Evolutionary conservation across 2,797 vertebrate species (phyloP).

Genomic region (Lophotriccus pileatus): DNA sequence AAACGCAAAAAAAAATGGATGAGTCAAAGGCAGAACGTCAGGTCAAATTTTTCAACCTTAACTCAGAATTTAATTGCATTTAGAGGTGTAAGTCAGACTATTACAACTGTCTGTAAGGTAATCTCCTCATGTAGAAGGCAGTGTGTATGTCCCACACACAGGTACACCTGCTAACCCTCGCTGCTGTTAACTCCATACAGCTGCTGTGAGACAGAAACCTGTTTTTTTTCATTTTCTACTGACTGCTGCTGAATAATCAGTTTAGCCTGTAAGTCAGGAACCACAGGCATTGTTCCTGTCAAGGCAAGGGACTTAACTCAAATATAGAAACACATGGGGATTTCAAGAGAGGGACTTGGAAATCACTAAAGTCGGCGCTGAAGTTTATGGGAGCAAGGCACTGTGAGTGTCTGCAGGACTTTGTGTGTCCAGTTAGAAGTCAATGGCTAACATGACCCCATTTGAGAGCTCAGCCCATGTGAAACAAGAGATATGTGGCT

Average conservation of each 20-base stretch:
- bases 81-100: conserved; percentile 34
- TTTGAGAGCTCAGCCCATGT: background rate
- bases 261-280: background rate
- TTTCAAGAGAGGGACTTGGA: background rate
- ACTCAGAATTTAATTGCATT: conserved; percentile 57
- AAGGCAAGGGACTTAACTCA: background rate
- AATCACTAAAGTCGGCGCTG: fast-evolving
- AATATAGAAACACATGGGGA: fast-evolving
- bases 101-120: background rate
- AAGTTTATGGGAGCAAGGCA: background rate
- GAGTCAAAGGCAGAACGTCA: conserved; percentile 30
- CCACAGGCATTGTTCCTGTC: fast-evolving
- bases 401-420: background rate
- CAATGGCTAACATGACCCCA: fast-evolving
- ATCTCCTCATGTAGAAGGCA: background rate
- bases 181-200: background rate
- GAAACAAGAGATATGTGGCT: fast-evolving
- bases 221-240: background rate
- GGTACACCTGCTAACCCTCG: background rate
- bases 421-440: background rate
- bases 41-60: conserved; percentile 39
- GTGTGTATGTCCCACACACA: background rate
- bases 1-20: background rate
- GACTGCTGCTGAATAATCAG: background rate
- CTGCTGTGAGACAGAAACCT: background rate